Evolutionary conservation across 1,140 invertebrate genomes (phyloP).

Genomic region (Potamilus streckersoni): DNA sequence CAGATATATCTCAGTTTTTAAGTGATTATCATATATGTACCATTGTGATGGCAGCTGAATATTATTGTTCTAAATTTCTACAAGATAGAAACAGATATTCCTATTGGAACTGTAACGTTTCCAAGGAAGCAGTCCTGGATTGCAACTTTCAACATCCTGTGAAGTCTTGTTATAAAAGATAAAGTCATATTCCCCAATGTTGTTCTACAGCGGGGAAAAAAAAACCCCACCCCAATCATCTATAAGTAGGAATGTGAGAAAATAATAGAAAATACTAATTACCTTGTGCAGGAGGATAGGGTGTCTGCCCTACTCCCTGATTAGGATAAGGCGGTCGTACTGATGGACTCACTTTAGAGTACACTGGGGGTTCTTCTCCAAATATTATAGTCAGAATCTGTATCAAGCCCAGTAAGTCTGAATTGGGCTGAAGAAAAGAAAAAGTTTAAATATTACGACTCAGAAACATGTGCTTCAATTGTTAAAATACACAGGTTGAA

Average conservation of each 20-base stretch:
- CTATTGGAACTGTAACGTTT: no score
- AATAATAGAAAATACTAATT: neutral
- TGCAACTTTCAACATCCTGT: no score
- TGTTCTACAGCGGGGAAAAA: no score
- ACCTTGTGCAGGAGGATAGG: conserved; percentile 54
- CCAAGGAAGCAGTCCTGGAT: no score
- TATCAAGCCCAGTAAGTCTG: conserved; percentile 87
- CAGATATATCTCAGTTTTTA: no score
- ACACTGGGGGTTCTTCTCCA: conserved; percentile 95
- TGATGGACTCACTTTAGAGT: conserved; percentile 38
- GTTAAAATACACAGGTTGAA: neutral
- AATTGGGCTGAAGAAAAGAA: conserved; percentile 75
- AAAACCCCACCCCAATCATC: no score
- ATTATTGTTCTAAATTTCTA: no score
- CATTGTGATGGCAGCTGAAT: no score
- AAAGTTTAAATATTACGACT: conserved; percentile 9
- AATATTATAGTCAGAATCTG: conserved; percentile 94
- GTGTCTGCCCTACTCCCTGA: conserved; percentile 44
- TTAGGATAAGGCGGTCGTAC: conserved; percentile 59
- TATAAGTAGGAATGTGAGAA: conserved; percentile 17
- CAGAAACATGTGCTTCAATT: neutral
- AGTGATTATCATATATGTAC: no score
- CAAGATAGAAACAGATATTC: no score
- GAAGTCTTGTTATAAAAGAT: no score
- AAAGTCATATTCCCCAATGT: no score